Conservation (phyloP, 2,888 invertebrate species). For the Aspidiotus rigidus region DNA sequence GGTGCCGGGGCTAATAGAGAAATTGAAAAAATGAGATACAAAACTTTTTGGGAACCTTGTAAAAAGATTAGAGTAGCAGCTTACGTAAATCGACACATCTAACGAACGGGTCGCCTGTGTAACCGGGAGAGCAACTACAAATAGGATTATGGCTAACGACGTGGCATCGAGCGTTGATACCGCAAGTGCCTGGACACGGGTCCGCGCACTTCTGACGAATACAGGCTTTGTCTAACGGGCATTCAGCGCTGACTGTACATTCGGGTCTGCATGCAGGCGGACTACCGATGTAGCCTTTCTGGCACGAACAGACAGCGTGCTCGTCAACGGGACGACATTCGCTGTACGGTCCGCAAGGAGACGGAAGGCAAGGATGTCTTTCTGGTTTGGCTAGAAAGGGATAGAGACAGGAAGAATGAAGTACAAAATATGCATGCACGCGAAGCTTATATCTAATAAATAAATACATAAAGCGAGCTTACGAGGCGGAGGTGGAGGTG, state of each 20-base stretch:
- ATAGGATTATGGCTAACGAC: constrained; percentile 68
- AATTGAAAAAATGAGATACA: background rate
- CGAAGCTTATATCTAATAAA: background rate
- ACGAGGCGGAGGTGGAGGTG: constrained; percentile 45
- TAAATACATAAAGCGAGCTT: constrained; percentile 46
- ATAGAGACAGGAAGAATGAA: constrained; percentile 33
- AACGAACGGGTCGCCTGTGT: constrained; percentile 52
- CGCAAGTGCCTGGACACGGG: constrained; percentile 68
- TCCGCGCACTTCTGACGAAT: constrained; percentile 66
- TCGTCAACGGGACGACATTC: constrained; percentile 61
- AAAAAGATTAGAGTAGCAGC: background rate
- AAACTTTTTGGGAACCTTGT: background rate
- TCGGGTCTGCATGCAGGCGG: constrained; percentile 69
- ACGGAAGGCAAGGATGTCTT: constrained; percentile 61
- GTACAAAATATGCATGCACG: constrained; percentile 19
- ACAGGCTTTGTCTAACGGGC: constrained; percentile 64
- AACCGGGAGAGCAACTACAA: constrained; percentile 51
- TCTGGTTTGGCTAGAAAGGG: constrained; percentile 41
- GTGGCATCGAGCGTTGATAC: constrained; percentile 65
- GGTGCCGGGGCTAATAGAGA: constrained; percentile 1
- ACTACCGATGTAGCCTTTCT: constrained; percentile 60
- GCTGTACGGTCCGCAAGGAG: constrained; percentile 71
- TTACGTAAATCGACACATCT: constrained; percentile 45
- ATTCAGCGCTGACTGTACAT: constrained; percentile 69
- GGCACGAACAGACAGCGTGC: constrained; percentile 68